These are phyloP conservation scores for Tiliacea aurago DNA, from an alignment of 2,888 invertebrate genomes.

Conservation along the genomic window DNA sequence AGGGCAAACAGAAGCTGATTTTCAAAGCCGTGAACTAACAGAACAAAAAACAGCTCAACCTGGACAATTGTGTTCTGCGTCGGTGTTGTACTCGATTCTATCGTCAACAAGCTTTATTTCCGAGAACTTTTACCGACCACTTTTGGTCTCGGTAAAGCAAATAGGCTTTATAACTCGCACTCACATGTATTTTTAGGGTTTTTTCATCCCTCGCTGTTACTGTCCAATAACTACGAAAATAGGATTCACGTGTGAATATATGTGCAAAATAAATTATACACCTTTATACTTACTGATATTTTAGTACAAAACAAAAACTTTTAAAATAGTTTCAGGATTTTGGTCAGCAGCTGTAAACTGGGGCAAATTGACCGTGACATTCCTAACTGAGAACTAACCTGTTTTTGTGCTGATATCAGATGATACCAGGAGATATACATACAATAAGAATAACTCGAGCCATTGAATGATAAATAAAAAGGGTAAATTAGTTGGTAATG, in stretches of 20 bases:
- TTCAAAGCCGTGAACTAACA: constrained; percentile 17
- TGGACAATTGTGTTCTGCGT: constrained; percentile 14
- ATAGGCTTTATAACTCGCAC: not conserved
- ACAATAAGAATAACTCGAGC: not conserved
- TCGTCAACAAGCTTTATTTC: constrained; percentile 6
- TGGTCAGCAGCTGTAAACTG: too few species aligned
- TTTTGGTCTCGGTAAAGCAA: constrained; percentile 9
- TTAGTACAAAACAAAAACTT: not conserved
- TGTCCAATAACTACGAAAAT: not conserved
- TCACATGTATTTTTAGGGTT: not conserved
- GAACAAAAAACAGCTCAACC: constrained; percentile 27
- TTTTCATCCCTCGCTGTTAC: not conserved
- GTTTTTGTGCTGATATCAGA: not conserved
- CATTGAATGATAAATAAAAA: not conserved
- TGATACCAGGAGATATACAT: not conserved
- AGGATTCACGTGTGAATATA: not conserved
- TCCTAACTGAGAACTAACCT: not conserved
- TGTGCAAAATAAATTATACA: not conserved
- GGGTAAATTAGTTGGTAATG: not conserved
- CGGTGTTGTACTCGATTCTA: not conserved
- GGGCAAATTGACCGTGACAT: too few species aligned
- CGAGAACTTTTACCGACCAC: constrained; percentile 6
- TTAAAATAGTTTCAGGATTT: too few species aligned
- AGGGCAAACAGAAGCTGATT: constrained; percentile 17
- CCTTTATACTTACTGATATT: not conserved